Evolutionary conservation across 2,888 invertebrate species (phyloP), one percentile per base, ranked within the genome.

Genomic region (Hyposoter didymator): DNA sequence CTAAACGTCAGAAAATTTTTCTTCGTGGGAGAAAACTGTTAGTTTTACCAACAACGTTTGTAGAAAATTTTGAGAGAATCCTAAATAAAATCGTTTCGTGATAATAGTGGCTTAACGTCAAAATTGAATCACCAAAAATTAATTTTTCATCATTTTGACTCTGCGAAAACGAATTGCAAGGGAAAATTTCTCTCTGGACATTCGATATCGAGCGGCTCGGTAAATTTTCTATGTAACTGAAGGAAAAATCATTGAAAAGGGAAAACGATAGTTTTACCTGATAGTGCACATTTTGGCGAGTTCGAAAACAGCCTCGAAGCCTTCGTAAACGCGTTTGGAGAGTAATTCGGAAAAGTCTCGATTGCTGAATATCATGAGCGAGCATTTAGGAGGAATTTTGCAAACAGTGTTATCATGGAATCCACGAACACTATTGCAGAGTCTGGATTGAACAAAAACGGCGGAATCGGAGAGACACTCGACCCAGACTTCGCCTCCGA

Each of bases 201-300:
- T 52, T n/a, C 52, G 19, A 52, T 5, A 6, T 52, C 52, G 17
- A 17, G 52, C 8, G n/a, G n/a, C 7, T 52, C 7, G 52, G 35
- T 8, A n/a, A 64, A 35, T 35, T 64, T 17, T 35, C 45, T 10
- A 2, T 45, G 0, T 10, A 45, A 43, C 43, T 4, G 22, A 22
- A 55, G 45, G 28, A 39, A 74, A 59, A 74, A 28, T 5, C 3
- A 17, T n/a, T 7, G 5, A 39, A 35, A 47, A 74, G 0, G 1
- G 6, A n/a, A 45, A 52, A 14, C 4, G 2, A 32, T 14, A 10
- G 10, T 19, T 83, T 89, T 89, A 95, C 95, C 95, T 95, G 90
- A 99, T 99, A 78, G 99, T 99, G 94, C 99, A 99, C 99, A 99
- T 99, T 95, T 99, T 99, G 0, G 99, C 99, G 88, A 99, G 95